A percentile compares a stretch with the other conserved stretches of the same genome.
Conservation (phyloP, 2,888 invertebrate genomes). For the Gibbula magus region DNA sequence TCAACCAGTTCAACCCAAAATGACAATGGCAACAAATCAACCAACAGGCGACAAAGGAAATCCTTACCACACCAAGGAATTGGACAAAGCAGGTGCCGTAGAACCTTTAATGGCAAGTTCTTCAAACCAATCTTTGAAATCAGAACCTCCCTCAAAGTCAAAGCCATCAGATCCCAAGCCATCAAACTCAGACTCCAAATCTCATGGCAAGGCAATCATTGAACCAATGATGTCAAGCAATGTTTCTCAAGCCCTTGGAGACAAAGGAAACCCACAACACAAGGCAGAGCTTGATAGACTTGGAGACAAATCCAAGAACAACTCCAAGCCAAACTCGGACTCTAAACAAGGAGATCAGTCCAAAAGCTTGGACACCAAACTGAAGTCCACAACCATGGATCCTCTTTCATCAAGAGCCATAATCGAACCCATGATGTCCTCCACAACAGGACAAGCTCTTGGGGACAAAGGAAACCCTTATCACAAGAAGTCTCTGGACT, state of each 20-base stretch:
- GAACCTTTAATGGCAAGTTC: neutral
- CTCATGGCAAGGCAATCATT: neutral
- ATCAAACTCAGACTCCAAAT: no score
- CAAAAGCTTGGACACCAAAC: neutral
- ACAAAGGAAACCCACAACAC: slow-evolving; percentile 16
- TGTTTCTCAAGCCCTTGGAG: neutral
- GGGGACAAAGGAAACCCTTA: slow-evolving; percentile 29
- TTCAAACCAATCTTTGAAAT: neutral
- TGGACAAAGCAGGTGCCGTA: neutral
- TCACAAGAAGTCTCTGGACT: slow-evolving; percentile 4
- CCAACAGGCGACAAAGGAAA: slow-evolving; percentile 20
- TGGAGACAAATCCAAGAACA: neutral
- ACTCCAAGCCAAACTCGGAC: no score
- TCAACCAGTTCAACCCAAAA: neutral
- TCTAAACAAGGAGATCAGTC: neutral
- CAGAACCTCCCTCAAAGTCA: neutral
- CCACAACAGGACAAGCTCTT: neutral
- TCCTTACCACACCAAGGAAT: slow-evolving; percentile 2
- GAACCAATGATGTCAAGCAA: neutral
- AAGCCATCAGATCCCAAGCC: no score
- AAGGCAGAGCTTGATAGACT: neutral
- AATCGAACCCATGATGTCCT: neutral
- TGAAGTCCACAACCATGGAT: neutral
- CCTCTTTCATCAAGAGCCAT: neutral
- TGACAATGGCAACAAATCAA: neutral